Evolutionary conservation across 2,113 vertebrate genomes (phyloP), one percentile per base, ranked within the genome.

Genomic region (Peucedramus taeniatus): DNA sequence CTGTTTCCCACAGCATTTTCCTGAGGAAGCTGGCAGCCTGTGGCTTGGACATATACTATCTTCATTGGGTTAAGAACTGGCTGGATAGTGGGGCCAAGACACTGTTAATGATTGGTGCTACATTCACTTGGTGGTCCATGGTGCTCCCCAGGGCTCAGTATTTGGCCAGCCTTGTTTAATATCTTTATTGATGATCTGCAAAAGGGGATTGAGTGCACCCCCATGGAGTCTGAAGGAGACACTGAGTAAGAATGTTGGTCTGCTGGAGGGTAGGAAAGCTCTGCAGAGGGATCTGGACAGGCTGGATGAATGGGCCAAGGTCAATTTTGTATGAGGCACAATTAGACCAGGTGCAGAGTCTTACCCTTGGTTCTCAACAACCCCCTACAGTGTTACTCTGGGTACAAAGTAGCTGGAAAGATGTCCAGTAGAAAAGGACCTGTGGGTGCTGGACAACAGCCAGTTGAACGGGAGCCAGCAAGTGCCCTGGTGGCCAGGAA

Each of bases 381-480:
- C 1, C 3, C 10, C 13, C 8, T n/a, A 15, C 13, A 61, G 30
- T 0, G 0, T 19, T 70, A 4, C 24, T 33, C 10, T 33, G 24
- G 30, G 13, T 8, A 28, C 24, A 61, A 28, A 39, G 15, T 5
- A 31, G 20, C 28, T 53, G 19, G 23, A n/a, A 70, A 53, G 1
- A 5, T 53, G 15, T 22, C 15, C 56, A 69, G 28, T 3, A 4
- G n/a, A 45, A 78, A n/a, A 78, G 23, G 5, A 20, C 5, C n/a
- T n/a, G 28, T 10, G 10, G 1, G 5, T 30, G 8, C 13, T 78
- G 10, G 7, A n/a, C 7, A 6, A 16, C 5, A 51, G 18, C 5
- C 6, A 11, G 6, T 1, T 19, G 33, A 60, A 40, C 8, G 14
- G 11, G 15, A 63, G 24, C 24, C 20, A 70, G 6, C 8, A 15